Percentiles rank a stretch among this genome's conserved stretches.
Conservation (phyloP, 2,797 vertebrate genomes). For the Neosilurus hyrtlii region DNA sequence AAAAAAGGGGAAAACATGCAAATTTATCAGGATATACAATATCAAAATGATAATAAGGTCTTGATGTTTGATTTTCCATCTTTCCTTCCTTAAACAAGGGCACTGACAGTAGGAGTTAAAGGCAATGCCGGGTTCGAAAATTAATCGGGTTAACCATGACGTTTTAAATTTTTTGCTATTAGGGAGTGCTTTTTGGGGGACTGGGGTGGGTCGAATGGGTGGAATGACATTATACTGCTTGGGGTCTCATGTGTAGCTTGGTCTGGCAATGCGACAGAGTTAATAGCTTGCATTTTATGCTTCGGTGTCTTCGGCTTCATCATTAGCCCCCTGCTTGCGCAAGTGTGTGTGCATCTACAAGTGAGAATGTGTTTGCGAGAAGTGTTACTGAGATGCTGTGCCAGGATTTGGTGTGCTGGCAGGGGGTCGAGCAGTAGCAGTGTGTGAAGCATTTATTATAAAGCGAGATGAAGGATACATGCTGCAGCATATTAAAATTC, state of each 20-base stretch:
- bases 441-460: conserved; percentile 38
- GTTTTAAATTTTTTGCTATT: conserved; percentile 22
- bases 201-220: too few relatives aligned
- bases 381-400: conserved; percentile 15
- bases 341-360: conserved; percentile 4
- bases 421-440: conserved; percentile 41
- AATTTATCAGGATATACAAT: neutral
- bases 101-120: neutral
- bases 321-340: conserved; percentile 33
- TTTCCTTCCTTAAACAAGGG: neutral
- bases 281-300: conserved; percentile 29
- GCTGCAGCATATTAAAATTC: neutral
- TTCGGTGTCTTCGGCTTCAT: conserved; percentile 39
- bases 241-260: conserved; percentile 12
- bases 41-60: conserved; percentile 9
- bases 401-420: conserved; percentile 34
- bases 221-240: conserved; percentile 14
- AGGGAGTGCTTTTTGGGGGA: neutral
- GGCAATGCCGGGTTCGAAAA: conserved; percentile 9
- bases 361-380: conserved; percentile 22
- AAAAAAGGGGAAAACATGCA: neutral
- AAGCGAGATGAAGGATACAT: neutral
- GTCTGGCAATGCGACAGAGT: conserved; percentile 25
- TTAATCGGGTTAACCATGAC: conserved; percentile 40
- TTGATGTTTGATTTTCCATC: neutral